Evolutionary conservation across 2,797 vertebrate genomes (phyloP).

Genomic region (Moxostoma hubbsi): DNA sequence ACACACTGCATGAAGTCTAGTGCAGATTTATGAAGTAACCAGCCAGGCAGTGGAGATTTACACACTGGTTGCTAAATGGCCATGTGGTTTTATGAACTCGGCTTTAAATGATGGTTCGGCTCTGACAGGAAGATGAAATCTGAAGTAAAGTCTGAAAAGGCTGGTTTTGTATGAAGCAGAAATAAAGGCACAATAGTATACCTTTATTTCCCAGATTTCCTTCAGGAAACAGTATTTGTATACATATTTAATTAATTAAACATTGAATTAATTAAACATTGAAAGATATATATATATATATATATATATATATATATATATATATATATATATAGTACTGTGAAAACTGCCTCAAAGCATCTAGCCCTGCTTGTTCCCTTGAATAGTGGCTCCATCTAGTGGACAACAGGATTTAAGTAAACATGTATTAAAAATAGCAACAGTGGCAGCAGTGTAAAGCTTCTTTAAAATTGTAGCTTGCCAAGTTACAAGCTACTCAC

Average conservation of each 20-base stretch:
- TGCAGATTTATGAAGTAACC: conserved; percentile 35
- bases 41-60: conserved; percentile 37
- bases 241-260: too few relatives aligned
- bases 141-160: conserved; percentile 30
- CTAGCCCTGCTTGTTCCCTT: background rate
- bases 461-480: too few relatives aligned
- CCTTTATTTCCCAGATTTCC: too few relatives aligned
- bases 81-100: conserved; percentile 18
- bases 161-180: conserved; percentile 16
- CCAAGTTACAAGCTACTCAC: too few relatives aligned
- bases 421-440: background rate
- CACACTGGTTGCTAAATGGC: conserved; percentile 24
- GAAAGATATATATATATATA: too few relatives aligned
- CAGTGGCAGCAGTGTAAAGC: background rate
- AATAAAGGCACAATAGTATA: background rate
- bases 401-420: conserved; percentile 9
- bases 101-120: conserved; percentile 20
- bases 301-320: too few relatives aligned
- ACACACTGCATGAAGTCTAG: conserved; percentile 29
- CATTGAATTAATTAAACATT: too few relatives aligned
- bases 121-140: conserved; percentile 31
- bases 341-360: background rate
- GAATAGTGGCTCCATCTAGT: conserved; percentile 51
- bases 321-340: background rate
- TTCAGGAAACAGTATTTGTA: too few relatives aligned